phyloP scores from a whole-genome alignment of 2,797 vertebrate species.

The Esox masquinongy region DNA sequence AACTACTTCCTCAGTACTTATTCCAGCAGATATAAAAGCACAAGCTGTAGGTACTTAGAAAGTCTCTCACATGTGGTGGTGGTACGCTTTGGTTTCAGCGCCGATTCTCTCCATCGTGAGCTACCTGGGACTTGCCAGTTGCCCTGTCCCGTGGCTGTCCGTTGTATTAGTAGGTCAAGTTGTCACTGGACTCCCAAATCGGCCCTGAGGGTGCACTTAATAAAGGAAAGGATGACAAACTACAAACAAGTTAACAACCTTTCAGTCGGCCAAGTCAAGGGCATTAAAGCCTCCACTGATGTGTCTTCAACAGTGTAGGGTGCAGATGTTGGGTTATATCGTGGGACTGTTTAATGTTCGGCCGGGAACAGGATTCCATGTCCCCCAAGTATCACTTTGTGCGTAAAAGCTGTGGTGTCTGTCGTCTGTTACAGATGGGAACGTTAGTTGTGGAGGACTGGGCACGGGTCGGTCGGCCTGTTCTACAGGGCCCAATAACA shows the following conservation, averaged over 20 bases:
- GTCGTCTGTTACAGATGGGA: conserved; percentile 14
- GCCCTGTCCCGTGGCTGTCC: neutral
- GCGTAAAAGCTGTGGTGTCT: conserved; percentile 12
- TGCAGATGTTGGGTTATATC: conserved; percentile 40
- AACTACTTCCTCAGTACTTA: neutral
- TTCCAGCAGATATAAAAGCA: neutral
- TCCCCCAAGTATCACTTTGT: conserved; percentile 19
- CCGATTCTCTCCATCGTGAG: neutral
- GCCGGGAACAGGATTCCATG: conserved; percentile 14
- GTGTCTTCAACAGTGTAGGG: conserved; percentile 26
- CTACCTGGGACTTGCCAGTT: neutral
- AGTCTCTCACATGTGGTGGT: neutral
- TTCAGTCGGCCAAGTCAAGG: conserved; percentile 24
- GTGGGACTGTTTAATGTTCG: conserved; percentile 37
- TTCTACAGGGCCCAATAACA: neutral
- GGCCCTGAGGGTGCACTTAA: conserved; percentile 33
- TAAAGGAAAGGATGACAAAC: conserved; percentile 37
- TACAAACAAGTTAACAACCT: conserved; percentile 52
- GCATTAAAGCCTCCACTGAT: conserved; percentile 55
- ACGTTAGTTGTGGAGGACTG: neutral
- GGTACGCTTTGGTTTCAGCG: neutral
- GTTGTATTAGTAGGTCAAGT: conserved; percentile 3
- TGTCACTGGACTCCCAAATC: neutral
- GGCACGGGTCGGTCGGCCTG: neutral
- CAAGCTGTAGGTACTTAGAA: neutral